Percentiles rank a stretch among this genome's conserved stretches.
These are phyloP conservation scores for Tipula helvola DNA, from an alignment of 2,888 invertebrate genomes.

Conservation along the genomic window DNA sequence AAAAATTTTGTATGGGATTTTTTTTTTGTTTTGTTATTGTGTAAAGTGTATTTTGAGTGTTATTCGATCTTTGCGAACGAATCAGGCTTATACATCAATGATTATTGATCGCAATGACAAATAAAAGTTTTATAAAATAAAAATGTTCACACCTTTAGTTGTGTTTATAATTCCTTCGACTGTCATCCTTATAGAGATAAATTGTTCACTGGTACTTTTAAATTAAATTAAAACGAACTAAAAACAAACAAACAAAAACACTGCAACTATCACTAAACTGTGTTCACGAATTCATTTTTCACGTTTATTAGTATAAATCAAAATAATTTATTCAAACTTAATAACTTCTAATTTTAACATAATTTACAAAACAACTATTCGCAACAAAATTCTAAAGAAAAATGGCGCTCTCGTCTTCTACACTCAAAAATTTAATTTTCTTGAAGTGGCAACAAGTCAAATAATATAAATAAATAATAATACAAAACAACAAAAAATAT, in stretches of 20 bases:
- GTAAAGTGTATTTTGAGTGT: neutral
- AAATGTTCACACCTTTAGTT: neutral
- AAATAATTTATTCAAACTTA: neutral
- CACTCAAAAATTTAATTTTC: neutral
- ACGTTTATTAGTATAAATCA: neutral
- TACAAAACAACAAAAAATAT: neutral
- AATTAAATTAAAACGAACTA: neutral
- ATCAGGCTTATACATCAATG: neutral
- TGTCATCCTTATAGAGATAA: neutral
- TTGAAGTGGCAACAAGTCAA: neutral
- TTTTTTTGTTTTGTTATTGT: neutral
- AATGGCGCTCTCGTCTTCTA: constrained; percentile 4
- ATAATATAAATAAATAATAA: neutral
- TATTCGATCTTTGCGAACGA: neutral
- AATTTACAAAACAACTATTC: neutral
- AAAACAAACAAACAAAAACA: neutral
- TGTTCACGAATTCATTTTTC: neutral
- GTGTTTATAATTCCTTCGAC: neutral
- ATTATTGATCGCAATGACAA: no score
- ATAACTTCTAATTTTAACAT: neutral
- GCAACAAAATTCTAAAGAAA: constrained; percentile 10
- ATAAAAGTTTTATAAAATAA: no score
- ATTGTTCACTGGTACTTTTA: neutral
- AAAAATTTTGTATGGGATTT: neutral
- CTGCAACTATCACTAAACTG: neutral